Evolutionary conservation across 2,888 invertebrate species (phyloP).

Genomic region (Marasmarcha lunaedactyla): DNA sequence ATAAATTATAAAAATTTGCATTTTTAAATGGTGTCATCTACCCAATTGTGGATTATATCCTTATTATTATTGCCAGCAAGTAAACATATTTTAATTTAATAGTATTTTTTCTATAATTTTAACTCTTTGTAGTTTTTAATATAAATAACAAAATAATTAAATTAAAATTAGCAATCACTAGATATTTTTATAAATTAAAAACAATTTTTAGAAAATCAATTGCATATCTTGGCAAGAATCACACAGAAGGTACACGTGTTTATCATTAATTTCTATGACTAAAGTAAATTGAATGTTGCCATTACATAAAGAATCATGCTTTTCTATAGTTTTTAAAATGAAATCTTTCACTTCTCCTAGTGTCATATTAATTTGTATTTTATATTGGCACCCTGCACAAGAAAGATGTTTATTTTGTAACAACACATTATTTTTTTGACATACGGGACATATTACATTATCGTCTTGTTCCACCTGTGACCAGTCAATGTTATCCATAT

Average conservation of each 20-base stretch:
- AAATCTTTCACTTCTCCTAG: conserved; percentile 31
- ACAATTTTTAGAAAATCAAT: conserved; percentile 19
- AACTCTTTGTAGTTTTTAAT: too few relatives aligned
- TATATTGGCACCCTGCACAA: conserved; percentile 43
- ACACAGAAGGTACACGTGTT: conserved; percentile 50
- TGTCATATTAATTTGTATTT: conserved; percentile 30
- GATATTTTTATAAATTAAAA: too few relatives aligned
- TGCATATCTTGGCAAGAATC: conserved; percentile 46
- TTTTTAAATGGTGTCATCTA: too few relatives aligned
- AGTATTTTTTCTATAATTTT: too few relatives aligned
- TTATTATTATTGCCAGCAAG: too few relatives aligned
- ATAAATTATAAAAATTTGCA: too few relatives aligned
- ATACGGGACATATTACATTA: conserved; percentile 64
- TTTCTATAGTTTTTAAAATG: conserved; percentile 33
- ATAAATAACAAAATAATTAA: too few relatives aligned
- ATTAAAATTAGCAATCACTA: too few relatives aligned
- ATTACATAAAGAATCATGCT: conserved; percentile 33
- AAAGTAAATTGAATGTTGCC: conserved; percentile 35
- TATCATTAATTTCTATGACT: conserved; percentile 34
- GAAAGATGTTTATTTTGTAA: conserved; percentile 20
- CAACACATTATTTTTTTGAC: conserved; percentile 47
- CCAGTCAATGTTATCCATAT: conserved; percentile 46
- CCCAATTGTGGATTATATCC: too few relatives aligned
- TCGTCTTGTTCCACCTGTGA: conserved; percentile 38
- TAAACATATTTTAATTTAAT: too few relatives aligned